Conservation (phyloP, 30 jellyfish, hydroid and myxozoan species). For the Turritopsis dohrnii region DNA sequence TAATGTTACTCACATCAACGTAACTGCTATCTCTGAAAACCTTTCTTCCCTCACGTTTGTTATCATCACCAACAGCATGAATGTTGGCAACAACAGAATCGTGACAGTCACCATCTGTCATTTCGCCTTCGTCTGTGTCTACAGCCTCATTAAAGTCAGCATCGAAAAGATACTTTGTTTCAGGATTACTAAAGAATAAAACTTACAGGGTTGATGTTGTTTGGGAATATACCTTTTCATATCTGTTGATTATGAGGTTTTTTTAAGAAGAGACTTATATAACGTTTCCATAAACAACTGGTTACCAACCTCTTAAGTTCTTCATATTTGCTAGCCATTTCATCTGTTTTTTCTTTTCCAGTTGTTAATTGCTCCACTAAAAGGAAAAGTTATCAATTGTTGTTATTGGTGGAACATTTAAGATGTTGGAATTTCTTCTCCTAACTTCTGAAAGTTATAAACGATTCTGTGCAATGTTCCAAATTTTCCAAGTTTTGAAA, state of each 20-base stretch:
- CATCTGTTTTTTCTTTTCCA: constrained; percentile 32
- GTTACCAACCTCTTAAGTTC: constrained; percentile 1
- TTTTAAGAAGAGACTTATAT: no score
- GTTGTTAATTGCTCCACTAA: constrained; percentile 51
- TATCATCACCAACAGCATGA: not conserved
- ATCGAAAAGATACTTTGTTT: not conserved
- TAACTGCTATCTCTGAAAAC: not conserved
- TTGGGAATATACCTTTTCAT: no score
- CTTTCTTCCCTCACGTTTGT: not conserved
- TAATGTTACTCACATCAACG: not conserved
- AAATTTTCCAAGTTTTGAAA: no score
- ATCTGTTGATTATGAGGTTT: no score
- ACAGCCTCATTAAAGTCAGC: not conserved
- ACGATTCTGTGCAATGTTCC: no score
- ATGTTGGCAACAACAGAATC: not conserved
- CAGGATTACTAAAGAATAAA: not conserved
- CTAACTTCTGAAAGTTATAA: no score
- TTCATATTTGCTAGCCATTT: constrained; percentile 20
- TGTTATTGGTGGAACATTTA: not conserved
- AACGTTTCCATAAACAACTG: not conserved
- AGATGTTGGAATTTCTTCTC: no score
- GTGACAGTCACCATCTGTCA: not conserved
- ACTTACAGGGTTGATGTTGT: no score
- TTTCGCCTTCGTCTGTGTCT: not conserved
- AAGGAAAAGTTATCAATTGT: not conserved